These are phyloP conservation scores for Helicoverpa armigera DNA, from an alignment of 1,140 invertebrate species.

Conservation along the genomic window DNA sequence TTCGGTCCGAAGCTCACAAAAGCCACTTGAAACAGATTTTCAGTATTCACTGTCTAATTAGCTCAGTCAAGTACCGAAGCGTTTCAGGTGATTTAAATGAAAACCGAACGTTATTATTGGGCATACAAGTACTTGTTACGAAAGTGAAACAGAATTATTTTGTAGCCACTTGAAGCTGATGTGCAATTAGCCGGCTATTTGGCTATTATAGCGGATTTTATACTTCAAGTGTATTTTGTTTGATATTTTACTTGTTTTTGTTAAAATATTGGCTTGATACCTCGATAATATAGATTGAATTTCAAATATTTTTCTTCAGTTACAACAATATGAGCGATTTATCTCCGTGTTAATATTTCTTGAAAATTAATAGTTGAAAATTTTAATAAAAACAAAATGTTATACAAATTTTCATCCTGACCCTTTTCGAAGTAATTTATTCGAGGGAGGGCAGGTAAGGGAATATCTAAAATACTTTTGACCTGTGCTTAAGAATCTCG, in stretches of 20 bases:
- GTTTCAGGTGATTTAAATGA: constrained; percentile 29
- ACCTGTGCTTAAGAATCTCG: constrained; percentile 39
- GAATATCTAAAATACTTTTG: constrained; percentile 40
- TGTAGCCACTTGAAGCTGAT: constrained; percentile 15
- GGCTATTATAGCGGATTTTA: constrained; percentile 1
- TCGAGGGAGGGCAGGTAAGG: constrained; percentile 5
- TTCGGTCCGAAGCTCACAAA: neutral
- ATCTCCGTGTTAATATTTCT: neutral
- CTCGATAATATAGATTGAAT: too few relatives aligned
- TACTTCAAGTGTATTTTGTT: neutral
- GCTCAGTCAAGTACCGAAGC: constrained; percentile 1
- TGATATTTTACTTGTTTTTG: constrained; percentile 9
- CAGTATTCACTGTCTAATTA: constrained; percentile 33
- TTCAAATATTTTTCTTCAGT: too few relatives aligned
- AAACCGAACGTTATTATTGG: constrained; percentile 2
- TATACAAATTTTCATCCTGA: constrained; percentile 17
- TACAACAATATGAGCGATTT: too few relatives aligned
- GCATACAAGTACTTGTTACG: constrained; percentile 2
- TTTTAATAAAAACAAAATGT: neutral
- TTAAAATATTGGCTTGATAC: neutral
- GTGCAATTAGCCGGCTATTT: neutral
- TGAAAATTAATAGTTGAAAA: neutral
- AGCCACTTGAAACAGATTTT: constrained; percentile 17
- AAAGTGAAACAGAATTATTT: constrained; percentile 18
- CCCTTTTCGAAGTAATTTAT: constrained; percentile 33